phyloP scores from a whole-genome alignment of 2,113 vertebrate species.

The Dicentrarchus labrax region DNA sequence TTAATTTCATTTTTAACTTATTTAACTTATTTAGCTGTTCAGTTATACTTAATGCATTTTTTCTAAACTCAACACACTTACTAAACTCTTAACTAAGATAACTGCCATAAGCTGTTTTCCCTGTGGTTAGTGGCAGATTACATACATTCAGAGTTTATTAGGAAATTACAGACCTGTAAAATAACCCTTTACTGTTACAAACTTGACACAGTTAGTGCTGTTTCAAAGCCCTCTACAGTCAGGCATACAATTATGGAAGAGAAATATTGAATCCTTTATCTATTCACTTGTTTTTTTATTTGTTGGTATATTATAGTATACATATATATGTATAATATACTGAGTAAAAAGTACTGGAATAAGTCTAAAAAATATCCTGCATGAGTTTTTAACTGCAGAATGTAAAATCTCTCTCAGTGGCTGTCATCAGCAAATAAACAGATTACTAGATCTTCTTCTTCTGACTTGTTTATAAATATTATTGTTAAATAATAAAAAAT shows the following conservation, averaged over 20 bases:
- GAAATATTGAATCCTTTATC: background rate
- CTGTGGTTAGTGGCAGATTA: background rate
- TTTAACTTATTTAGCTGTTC: background rate
- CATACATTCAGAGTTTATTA: background rate
- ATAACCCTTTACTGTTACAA: background rate
- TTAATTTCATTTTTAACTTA: background rate
- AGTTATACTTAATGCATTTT: background rate
- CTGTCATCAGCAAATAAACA: background rate
- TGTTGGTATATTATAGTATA: too few species aligned
- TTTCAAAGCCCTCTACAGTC: background rate
- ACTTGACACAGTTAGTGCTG: background rate
- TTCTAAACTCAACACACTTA: background rate
- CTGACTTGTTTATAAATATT: too few species aligned
- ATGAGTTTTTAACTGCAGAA: background rate
- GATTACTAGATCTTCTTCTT: background rate
- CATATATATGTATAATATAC: background rate
- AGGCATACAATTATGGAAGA: background rate
- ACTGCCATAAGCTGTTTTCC: background rate
- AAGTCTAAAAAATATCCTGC: too few species aligned
- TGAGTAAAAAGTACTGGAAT: background rate
- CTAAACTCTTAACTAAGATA: background rate
- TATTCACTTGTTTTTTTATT: background rate
- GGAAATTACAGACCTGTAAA: background rate
- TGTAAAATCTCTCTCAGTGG: too few species aligned
- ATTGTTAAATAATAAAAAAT: too few species aligned